Percentiles rank a stretch among this genome's conserved stretches.
Evolutionary conservation across 2,113 vertebrate species (phyloP).

Genomic region (Macrotis lagotis): DNA sequence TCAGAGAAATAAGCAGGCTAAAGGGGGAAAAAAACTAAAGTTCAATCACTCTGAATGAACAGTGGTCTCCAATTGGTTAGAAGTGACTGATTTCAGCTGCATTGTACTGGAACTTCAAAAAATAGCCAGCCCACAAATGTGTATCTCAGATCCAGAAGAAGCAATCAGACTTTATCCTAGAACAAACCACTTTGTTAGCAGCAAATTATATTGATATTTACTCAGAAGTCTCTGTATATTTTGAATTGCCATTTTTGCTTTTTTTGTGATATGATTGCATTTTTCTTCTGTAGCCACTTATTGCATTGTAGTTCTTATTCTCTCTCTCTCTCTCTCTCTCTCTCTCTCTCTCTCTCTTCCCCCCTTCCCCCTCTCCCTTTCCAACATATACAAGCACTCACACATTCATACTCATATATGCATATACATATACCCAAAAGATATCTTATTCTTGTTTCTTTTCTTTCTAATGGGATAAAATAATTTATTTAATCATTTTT

Average conservation of each 20-base stretch:
- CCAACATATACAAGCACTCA: not conserved
- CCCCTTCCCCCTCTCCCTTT: not conserved
- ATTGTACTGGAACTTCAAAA: not conserved
- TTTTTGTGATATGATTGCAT: not conserved
- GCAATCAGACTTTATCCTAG: not conserved
- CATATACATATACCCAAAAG: not conserved
- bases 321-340: not conserved
- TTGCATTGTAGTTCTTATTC: not conserved
- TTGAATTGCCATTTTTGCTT: not conserved
- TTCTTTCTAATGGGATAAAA: not conserved
- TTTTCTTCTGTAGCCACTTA: not conserved
- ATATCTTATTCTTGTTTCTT: not conserved
- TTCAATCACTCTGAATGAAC: not conserved
- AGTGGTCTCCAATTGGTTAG: not conserved
- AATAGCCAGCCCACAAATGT: not conserved
- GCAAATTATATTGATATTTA: not conserved
- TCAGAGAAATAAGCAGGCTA: not conserved
- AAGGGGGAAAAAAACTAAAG: not conserved
- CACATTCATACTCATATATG: not conserved
- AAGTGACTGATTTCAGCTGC: not conserved
- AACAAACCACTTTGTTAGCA: not conserved
- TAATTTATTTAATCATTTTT: not conserved
- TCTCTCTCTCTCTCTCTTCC: not conserved
- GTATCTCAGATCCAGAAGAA: not conserved
- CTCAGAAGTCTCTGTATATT: not conserved